These are phyloP conservation scores for Falco berigora DNA, from an alignment of 2,797 vertebrate species.

Conservation along the genomic window DNA sequence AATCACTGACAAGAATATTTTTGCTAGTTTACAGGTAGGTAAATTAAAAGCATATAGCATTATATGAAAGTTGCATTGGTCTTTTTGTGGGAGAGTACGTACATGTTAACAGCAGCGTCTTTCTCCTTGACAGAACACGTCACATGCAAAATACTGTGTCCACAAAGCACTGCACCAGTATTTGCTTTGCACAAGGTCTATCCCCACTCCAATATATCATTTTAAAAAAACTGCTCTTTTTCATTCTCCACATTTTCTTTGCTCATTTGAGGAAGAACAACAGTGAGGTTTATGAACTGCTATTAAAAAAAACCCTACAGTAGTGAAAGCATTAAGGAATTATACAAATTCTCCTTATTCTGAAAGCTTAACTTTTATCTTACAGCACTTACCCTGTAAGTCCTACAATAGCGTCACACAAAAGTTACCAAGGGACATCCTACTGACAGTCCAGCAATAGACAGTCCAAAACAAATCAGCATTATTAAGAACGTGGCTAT, in stretches of 20 bases:
- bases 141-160: background rate
- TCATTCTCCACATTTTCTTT: background rate
- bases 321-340: slow-evolving; percentile 42
- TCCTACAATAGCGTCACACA: background rate
- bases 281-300: background rate
- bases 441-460: slow-evolving; percentile 42
- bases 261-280: slow-evolving; percentile 18
- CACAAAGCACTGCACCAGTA: background rate
- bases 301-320: slow-evolving; percentile 5
- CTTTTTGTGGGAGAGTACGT: background rate
- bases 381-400: background rate
- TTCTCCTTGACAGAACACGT: background rate
- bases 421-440: slow-evolving; percentile 12
- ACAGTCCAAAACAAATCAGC: background rate
- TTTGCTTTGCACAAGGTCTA: background rate
- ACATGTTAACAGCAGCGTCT: background rate
- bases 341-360: background rate
- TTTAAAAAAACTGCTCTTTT: background rate
- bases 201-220: background rate
- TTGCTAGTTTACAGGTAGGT: background rate
- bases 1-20: background rate
- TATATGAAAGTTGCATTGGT: background rate
- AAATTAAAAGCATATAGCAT: background rate
- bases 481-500: background rate
- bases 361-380: background rate